phyloP scores from a whole-genome alignment of 1,140 invertebrate species.

The Ceratosolen solmsi region DNA sequence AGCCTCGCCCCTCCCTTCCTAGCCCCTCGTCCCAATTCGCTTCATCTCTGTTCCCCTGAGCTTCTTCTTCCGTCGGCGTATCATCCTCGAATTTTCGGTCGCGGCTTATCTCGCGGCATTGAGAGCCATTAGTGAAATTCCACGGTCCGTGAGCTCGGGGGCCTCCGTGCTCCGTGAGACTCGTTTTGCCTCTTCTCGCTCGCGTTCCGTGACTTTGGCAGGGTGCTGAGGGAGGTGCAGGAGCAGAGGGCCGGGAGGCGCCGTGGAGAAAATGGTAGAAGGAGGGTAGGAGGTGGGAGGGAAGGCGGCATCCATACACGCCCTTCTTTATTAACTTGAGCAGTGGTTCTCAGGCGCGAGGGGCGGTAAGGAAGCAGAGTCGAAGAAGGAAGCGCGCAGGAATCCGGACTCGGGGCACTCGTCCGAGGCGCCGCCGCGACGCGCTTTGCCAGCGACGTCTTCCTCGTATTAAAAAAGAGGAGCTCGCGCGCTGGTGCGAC shows the following conservation, averaged over 20 bases:
- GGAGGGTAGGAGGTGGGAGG: background rate
- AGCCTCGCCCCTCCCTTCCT: background rate
- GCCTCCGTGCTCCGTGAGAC: background rate
- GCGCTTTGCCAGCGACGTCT: background rate
- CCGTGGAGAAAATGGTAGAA: background rate
- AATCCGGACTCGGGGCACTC: background rate
- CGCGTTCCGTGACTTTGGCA: background rate
- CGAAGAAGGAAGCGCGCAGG: background rate
- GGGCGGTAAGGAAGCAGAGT: background rate
- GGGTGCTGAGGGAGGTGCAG: too few relatives aligned
- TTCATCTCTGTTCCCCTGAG: background rate
- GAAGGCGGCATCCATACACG: background rate
- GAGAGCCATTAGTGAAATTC: constrained; percentile 37
- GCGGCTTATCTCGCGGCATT: constrained; percentile 26
- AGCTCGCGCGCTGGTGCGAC: background rate
- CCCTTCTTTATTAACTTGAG: constrained; percentile 29
- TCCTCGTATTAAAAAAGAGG: constrained; percentile 2
- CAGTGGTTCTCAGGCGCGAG: constrained; percentile 4
- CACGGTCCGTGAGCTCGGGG: background rate
- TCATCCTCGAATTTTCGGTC: background rate
- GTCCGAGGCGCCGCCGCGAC: background rate
- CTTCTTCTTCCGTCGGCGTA: background rate
- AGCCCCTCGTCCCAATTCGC: background rate
- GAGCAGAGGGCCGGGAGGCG: too few relatives aligned
- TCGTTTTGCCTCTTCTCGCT: background rate